Evolutionary conservation across 2,888 invertebrate genomes (phyloP), one percentile per base, ranked within the genome.

Genomic region (Aphelenchoides bicaudatus): DNA sequence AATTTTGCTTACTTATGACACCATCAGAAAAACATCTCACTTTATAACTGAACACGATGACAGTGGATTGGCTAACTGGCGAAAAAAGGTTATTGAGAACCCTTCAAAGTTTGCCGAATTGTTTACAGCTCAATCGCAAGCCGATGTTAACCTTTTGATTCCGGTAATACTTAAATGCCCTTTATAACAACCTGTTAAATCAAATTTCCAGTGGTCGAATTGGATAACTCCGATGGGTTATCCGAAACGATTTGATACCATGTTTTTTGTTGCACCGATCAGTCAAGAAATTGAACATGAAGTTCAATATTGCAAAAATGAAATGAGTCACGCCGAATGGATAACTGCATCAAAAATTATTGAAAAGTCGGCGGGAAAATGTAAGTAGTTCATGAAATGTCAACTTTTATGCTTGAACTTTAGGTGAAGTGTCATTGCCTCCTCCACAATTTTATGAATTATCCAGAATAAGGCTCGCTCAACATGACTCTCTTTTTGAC

Each of bases 401-500:
- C 10, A 3, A 25, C 21, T 8, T n/a, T 16, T 27, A 63, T 6
- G 8, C 13, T 6, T 23, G 16, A 2, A 25, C 25, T 62, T 34
- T 19, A 70, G 72, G 68, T 25, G 55, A 59, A 2, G 58, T 63
- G 25, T 58, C 63, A 5, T 62, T 76, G 1, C 76, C 76, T n/a
- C 75, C 76, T 21, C 76, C 76, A 5, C 76, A 76, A 51, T 71
- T 68, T 39, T 76, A 76, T 56, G 75, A 77, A 52, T 57, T 75
- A 8, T 54, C 62, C 1, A 56, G 74, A 34, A 52, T 75, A 29
- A 64, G 65, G 13, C 28, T 52, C 48, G 54, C 34, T 8, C 59
- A 19, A 16, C 30, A 10, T 8, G 23, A 13, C 6, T 39, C 47
- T 16, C 31, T 63, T 10, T 23, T 16, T 13, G 16, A 51, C n/a